Evolutionary conservation across 2,113 vertebrate species (phyloP), one percentile per base, ranked within the genome.

Genomic region (Macroglossus sobrinus): DNA sequence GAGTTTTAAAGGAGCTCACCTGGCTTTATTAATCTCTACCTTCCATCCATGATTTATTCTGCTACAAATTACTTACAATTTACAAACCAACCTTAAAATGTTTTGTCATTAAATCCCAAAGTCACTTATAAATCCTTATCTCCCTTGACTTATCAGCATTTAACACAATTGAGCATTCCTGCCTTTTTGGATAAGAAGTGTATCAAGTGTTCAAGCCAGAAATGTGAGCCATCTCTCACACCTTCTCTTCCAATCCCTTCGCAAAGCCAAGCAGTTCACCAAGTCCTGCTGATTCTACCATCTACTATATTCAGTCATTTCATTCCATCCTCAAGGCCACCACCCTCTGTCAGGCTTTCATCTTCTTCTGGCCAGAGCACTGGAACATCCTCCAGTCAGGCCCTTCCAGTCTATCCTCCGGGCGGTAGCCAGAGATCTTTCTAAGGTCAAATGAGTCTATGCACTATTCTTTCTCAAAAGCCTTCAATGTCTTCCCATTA

Each of bases 391-490:
- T 74, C 40, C 38, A n/a, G 16, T 22, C 26, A 19, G 35, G 5
- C 33, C 45, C 47, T 14, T 92, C 35, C 7, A n/a, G 10, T 10
- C 40, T 19, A 30, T 68, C 33, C n/a, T 96, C 26, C 26, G 30
- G 21, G 43, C 3, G 53, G 21, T 61, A 40, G 14, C 43, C 38
- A 68, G 33, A 86, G 61, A 90, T 47, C 89, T 93, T 86, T 87
- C 33, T 79, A 63, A 92, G 53, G 53, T 35, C 26, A 76, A 28
- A 64, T 33, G 59, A 86, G 18, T 63, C 26, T 43, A 30, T 21
- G 5, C 72, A 66, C 50, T 69, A 18, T 76, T 89, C 68, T 89
- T 92, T 93, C 30, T 93, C 18, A 80, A 91, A 91, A 75, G 78
- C 35, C 66, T 80, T 80, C 40, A 35, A 0, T n/a, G 61, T 91